Evolutionary conservation across 2,797 vertebrate genomes (phyloP).

Genomic region (Alfaro cultratus): DNA sequence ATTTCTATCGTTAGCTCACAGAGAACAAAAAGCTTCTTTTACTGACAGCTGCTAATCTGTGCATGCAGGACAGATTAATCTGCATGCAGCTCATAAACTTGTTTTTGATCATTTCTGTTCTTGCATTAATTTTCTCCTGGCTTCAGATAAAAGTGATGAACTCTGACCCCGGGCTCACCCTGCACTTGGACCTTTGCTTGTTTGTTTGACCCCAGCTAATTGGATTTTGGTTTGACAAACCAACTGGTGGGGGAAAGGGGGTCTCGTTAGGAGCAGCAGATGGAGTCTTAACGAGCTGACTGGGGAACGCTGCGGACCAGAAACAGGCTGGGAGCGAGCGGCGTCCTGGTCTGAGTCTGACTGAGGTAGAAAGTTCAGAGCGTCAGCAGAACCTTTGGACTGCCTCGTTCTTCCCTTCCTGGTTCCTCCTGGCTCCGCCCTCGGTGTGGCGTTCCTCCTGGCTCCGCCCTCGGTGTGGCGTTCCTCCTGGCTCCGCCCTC

Average conservation of each 20-base stretch:
- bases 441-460: too few species aligned
- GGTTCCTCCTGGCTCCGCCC: too few species aligned
- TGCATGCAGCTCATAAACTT: not conserved
- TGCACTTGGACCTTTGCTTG: not conserved
- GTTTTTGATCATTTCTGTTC: not conserved
- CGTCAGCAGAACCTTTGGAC: too few species aligned
- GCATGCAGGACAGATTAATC: not conserved
- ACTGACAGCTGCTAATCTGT: not conserved
- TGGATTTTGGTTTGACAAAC: conserved; percentile 15
- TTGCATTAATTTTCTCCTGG: not conserved
- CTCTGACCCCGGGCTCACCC: not conserved
- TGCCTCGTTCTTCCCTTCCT: too few species aligned
- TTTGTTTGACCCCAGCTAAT: not conserved
- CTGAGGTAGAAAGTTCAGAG: too few species aligned
- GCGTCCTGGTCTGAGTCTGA: too few species aligned
- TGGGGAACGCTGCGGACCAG: not conserved
- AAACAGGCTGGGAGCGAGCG: not conserved
- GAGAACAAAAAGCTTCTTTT: not conserved
- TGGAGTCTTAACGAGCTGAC: not conserved
- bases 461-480: too few species aligned
- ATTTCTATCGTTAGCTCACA: too few species aligned
- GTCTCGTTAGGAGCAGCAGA: conserved; percentile 18
- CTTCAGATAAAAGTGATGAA: not conserved
- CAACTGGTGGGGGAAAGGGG: too few species aligned
- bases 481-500: too few species aligned